Base-by-base conservation (phyloP, 2,113 vertebrate genomes). In the Psilopsiagon aymara region DNA sequence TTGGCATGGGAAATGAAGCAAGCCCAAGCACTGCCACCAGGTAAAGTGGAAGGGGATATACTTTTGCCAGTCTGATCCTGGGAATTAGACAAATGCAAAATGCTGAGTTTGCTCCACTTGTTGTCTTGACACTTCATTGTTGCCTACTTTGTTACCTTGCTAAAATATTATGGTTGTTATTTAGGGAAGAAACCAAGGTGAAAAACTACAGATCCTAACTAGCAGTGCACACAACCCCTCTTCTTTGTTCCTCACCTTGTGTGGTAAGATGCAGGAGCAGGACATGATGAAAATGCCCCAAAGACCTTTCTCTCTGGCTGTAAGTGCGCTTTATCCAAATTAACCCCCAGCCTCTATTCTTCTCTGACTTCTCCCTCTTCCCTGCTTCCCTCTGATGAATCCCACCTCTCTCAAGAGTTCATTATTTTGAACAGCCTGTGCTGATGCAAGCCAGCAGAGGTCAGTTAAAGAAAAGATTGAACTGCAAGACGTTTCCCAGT, bases 311-410 rank as follows among this genome's bases (percentile, higher is more conserved):
- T 17, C 43, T 90, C 78, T 73, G 55, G 62, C 73, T 77, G 37
- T 43, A 94, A 95, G 83, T 79, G 63, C 86, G 90, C 81, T 94
- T 97, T 88, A 96, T 88, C 81, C 74, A 95, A 94, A 97, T 96
- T 88, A 97, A 79, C 70, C 1, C 4, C 86, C 71, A 88, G 66
- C 66, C 44, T 63, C 55, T 80, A 33, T 66, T 63, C 68, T 60
- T 70, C 29, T 8, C 47, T 91, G 82, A 82, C 94, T 85, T 60
- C 82, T 53, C 25, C n/a, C 12, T 60, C 5, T 18, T 29, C 1
- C 1, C 27, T 27, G 13, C 68, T 57, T 52, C 33, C 44, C 29
- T 67, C 28, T 39, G 62, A 68, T 16, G 46, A 82, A 74, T 70
- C 44, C 52, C 79, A 71, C 46, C 79, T 67, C 43, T 68, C 77